These are phyloP conservation scores for Drosophila siamana DNA, from an alignment of 2,888 invertebrate genomes.

Conservation along the genomic window DNA sequence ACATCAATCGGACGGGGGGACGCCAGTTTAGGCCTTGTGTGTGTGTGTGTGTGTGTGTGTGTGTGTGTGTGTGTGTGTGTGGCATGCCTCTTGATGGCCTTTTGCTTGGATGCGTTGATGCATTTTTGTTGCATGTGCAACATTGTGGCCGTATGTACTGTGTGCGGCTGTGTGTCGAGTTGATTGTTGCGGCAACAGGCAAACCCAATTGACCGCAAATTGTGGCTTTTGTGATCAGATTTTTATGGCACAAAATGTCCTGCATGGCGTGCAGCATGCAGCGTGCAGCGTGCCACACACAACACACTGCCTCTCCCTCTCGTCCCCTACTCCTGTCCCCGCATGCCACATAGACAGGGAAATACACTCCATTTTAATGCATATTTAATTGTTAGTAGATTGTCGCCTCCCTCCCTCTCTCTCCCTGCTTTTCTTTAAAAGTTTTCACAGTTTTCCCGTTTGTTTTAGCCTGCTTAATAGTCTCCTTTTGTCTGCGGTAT, in stretches of 20 bases:
- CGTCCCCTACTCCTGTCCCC: conserved; percentile 1
- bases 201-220: conserved; percentile 81
- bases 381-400: conserved; percentile 27
- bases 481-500: too few relatives aligned
- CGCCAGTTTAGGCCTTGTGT: conserved; percentile 39
- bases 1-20: conserved; percentile 38
- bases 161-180: conserved; percentile 40
- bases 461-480: background rate
- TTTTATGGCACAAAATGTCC: conserved; percentile 58
- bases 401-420: background rate
- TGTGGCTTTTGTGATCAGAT: conserved; percentile 78
- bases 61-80: too few relatives aligned
- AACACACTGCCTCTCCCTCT: too few relatives aligned
- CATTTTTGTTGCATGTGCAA: conserved; percentile 76
- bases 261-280: too few relatives aligned
- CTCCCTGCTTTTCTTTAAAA: too few relatives aligned
- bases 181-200: conserved; percentile 76
- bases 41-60: too few relatives aligned
- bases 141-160: conserved; percentile 39
- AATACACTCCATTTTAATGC: conserved; percentile 24
- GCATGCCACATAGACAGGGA: background rate
- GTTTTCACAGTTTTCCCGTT: too few relatives aligned
- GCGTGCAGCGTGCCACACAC: conserved; percentile 16
- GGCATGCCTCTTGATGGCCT: conserved; percentile 41
- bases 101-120: conserved; percentile 66